Base-by-base conservation (phyloP, 2,113 vertebrate genomes). In the Ceratotherium simum region DNA sequence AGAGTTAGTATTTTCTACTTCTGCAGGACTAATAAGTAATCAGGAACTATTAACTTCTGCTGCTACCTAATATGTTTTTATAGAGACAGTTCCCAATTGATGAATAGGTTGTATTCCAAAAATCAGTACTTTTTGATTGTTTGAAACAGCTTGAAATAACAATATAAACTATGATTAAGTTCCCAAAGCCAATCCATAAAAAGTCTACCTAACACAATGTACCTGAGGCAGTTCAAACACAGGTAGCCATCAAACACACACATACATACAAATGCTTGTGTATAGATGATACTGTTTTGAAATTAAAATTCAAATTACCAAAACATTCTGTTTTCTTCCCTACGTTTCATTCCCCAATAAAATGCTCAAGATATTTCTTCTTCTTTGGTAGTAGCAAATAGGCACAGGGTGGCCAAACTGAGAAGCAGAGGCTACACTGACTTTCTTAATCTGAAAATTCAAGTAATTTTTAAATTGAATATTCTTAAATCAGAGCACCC, bases 391-490 rank as follows among this genome's bases (percentile, higher is more conserved):
- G 70, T 9, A 89, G 46, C 11, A 84, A 92, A 89, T 17, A 92
- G 21, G 70, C 25, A 83, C 2, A 70, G 23, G 46, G 46, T 78
- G 36, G 46, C 29, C 36, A 95, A 95, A 89, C 0, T 56, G 54
- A 89, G 36, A 70, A 90, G 46, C 20, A 72, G 65, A 54, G 64
- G 21, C 17, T 69, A 67, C n/a, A 73, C 2, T 82, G 31, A 60
- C 70, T 78, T 92, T 85, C n/a, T 90, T 95, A 92, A 97, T 79
- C 29, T 84, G 54, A 84, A 95, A 92, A 84, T 65, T 92, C 48
- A 78, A 92, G 62, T 79, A 92, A 78, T 46, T 64, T 85, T 73
- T 29, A 85, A 92, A 84, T 17, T 29, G 9, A 92, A 67, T 93
- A 48, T 90, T 90, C 42, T 85, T 93, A 95, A 93, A 90, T 75